These are phyloP conservation scores for Cinclus mexicanus DNA, from an alignment of 2,113 vertebrate species.

Conservation along the genomic window DNA sequence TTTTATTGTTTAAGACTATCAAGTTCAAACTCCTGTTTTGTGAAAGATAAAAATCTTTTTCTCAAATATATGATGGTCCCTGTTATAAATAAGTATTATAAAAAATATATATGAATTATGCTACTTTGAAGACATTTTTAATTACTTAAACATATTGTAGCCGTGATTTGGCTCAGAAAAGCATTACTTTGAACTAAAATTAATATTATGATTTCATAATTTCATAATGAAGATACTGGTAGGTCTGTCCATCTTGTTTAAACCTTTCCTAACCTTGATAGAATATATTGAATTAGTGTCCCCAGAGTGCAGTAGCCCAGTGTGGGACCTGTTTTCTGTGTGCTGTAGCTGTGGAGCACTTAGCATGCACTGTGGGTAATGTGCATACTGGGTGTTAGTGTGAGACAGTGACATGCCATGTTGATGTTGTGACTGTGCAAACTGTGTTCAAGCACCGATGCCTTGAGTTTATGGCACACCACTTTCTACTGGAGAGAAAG, in stretches of 20 bases:
- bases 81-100: not conserved
- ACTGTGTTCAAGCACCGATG: rapidly evolving
- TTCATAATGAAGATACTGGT: not conserved
- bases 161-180: not conserved
- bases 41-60: not conserved
- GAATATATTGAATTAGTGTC: not conserved
- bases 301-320: not conserved
- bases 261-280: not conserved
- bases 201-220: not conserved
- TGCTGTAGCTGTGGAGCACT: not conserved
- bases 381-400: rapidly evolving
- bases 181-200: not conserved
- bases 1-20: not conserved
- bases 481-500: not conserved
- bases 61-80: not conserved
- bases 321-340: not conserved
- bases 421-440: too few relatives aligned
- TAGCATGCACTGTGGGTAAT: rapidly evolving
- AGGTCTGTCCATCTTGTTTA: not conserved
- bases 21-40: not conserved
- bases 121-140: not conserved
- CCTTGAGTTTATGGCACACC: not conserved
- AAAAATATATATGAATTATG: not conserved
- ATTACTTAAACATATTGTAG: not conserved
- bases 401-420: rapidly evolving